Base-by-base conservation (phyloP, 2,888 invertebrate species). In the Amblyjoppa fuscipennis region DNA sequence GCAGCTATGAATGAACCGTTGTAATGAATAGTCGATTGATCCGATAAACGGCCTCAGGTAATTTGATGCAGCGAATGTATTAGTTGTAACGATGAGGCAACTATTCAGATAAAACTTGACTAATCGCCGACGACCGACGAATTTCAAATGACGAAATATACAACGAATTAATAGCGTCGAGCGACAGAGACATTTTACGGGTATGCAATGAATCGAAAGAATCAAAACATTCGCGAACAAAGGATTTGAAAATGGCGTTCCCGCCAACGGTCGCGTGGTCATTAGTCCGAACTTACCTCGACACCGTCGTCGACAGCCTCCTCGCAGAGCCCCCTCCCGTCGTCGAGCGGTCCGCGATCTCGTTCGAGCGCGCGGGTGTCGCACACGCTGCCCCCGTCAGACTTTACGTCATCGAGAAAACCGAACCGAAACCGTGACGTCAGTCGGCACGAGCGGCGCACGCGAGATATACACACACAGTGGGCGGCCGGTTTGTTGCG, bases 341-440 rank as follows among this genome's bases (percentile, higher is more conserved):
- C 68, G 53, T 25, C 41, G 53, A 68, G 53, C n/a, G 20, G 28
- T 38, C 41, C 64, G 11, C 11, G 45, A 16, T 49, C 7, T 66
- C 76, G 76, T 68, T 59, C 16, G 64, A 31, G 31, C 49, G 75
- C n/a, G 69, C 41, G 53, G 68, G 73, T 69, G 70, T 64, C 56
- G 45, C 51, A 78, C 56, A 78, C 74, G 61, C 74, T 61, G 69
- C 49, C 45, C 34, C 38, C 79, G 75, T 81, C 81, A 61, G 69
- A 53, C 53, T 77, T 70, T 82, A 86, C 87, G 87, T 87, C 87
- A 87, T 84, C 84, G 68, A 73, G 80, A 81, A 88, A 85, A 88
- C 71, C 45, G 66, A 85, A 70, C 61, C 77, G 53, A 82, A 84
- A 38, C 45, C 69, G 70, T 88, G 85, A 87, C 88, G 88, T 88